These are phyloP conservation scores for Chaunax sp. DNA, from an alignment of 2,797 vertebrate genomes.

Conservation along the genomic window DNA sequence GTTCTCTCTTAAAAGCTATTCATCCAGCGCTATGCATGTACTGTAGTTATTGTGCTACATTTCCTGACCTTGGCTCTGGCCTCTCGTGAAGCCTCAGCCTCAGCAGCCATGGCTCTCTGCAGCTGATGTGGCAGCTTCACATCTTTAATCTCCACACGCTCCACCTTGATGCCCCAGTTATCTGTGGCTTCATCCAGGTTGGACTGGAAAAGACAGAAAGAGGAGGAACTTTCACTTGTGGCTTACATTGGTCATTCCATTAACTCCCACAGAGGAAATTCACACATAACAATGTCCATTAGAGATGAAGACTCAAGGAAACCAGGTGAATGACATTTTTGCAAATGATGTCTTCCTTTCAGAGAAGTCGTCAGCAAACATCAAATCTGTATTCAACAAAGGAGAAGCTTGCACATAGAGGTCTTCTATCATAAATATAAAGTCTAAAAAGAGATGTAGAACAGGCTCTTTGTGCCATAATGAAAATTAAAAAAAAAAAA, in stretches of 20 bases:
- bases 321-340: not conserved
- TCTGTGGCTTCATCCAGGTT: slow-evolving; percentile 85
- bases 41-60: not conserved
- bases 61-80: slow-evolving; percentile 85
- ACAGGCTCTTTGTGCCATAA: not conserved
- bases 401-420: too few species aligned
- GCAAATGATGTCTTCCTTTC: not conserved
- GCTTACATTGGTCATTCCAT: not conserved
- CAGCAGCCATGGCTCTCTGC: slow-evolving; percentile 87
- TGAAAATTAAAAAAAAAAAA: not conserved
- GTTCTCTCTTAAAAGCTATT: too few species aligned
- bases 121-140: slow-evolving; percentile 85
- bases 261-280: not conserved
- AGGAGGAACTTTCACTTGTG: not conserved
- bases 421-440: too few species aligned
- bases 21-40: not conserved
- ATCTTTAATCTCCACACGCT: slow-evolving; percentile 88
- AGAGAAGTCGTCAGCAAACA: not conserved
- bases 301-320: not conserved
- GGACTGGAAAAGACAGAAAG: slow-evolving; percentile 54
- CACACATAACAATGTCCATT: not conserved
- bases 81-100: slow-evolving; percentile 84
- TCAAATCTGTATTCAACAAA: not conserved
- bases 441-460: not conserved
- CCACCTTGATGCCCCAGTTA: slow-evolving; percentile 87